Base-by-base conservation (phyloP, 2,113 vertebrate species). In the Mungos mungo region DNA sequence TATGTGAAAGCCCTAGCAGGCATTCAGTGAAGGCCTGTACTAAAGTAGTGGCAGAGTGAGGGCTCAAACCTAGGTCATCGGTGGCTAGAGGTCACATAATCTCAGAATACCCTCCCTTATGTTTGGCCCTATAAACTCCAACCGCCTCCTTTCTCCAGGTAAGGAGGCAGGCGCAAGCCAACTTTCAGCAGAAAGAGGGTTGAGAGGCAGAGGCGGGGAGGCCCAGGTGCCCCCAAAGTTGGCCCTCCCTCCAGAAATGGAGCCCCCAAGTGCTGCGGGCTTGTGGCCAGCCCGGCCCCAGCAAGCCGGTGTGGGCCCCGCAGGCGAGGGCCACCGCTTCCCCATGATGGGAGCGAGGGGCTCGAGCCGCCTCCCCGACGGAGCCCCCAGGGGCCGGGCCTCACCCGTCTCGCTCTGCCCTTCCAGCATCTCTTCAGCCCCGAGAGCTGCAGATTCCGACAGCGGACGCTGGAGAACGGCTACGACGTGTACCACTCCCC, bases 391-490 rank as follows among this genome's bases (percentile, higher is more conserved):
- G 16, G 38, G 8, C 7, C 2, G 10, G 63, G 18, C 50, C 41
- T 23, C 38, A 83, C n/a, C 25, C 74, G 18, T 13, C 4, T 0
- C 88, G 0, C 16, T 76, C 90, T 66, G 85, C 54, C 47, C 79
- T 90, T 89, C 50, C 97, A 99, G 99, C 98, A 98, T 15, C 98
- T 98, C 96, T 99, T 99, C 98, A 99, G 96, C 71, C 98, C 98
- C 4, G 99, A 99, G 10, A 99, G 99, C 97, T 99, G 99, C 52
- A 97, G 97, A 31, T 99, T 99, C 98, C 96, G 82, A 87, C 99
- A 99, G 96, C 98, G 97, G 92, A 99, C 99, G 0, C 98, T 99
- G 98, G 99, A 99, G 88, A 99, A 99, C 11, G 99, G 98, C 7
- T 98, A 97, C 0, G 98, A 99, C 0, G 97, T 98, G 52, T 99